Evolutionary conservation across 2,888 invertebrate genomes (phyloP), one percentile per base, ranked within the genome.

Genomic region (Tupiocoris notatus): DNA sequence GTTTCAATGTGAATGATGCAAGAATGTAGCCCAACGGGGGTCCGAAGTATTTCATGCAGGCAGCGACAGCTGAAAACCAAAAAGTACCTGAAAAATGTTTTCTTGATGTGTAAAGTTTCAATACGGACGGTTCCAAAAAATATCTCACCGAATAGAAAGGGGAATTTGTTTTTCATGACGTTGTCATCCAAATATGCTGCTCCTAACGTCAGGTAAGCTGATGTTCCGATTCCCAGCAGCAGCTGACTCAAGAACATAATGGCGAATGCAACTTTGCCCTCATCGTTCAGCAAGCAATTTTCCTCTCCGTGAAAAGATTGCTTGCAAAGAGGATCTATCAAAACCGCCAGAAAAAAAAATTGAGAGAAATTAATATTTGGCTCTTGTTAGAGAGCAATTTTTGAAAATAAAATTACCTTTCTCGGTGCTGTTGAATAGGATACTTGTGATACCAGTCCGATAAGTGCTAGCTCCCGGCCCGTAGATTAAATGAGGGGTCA

Each of bases 401-500:
- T n/a, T n/a, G n/a, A n/a, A n/a, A n/a, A n/a, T n/a, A n/a, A n/a
- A n/a, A n/a, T n/a, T n/a, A n/a, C n/a, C n/a, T n/a, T n/a, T n/a
- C n/a, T n/a, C n/a, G n/a, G n/a, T n/a, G n/a, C n/a, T n/a, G n/a
- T n/a, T n/a, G n/a, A n/a, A n/a, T n/a, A n/a, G n/a, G n/a, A n/a
- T n/a, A n/a, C n/a, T n/a, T n/a, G n/a, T n/a, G n/a, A n/a, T n/a
- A n/a, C n/a, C n/a, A n/a, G n/a, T n/a, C n/a, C 22, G 22, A 25
- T 23, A 70, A 9, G 70, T 73, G 39, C 62, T 59, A 25, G 58
- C 61, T 0, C 89, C 89, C 0, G 88, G 86, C 0, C 90, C 89
- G 79, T 88, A 90, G 61, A 90, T 85, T 68, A 88, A 84, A 81
- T 90, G 89, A 0, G 90, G 90, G 77, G 88, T 80, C 0, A 88